Conservation (phyloP, 2,113 vertebrate species). For the Corapipo altera region DNA sequence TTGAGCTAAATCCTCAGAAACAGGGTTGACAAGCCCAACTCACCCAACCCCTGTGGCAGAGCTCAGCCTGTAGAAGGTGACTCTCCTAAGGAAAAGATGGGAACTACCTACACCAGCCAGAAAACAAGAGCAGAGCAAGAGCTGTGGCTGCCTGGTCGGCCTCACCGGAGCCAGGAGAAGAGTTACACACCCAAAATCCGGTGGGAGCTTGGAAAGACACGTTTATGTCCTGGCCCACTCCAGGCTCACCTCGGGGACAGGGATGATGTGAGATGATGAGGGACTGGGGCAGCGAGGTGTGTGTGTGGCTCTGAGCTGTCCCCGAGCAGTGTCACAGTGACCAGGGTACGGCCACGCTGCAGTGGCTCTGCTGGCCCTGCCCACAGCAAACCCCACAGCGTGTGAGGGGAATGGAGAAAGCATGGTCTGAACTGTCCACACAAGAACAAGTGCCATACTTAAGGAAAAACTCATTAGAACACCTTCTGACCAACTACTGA, state of each 20-base stretch:
- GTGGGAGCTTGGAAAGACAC: background rate
- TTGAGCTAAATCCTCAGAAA: background rate
- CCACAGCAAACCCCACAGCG: background rate
- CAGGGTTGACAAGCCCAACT: background rate
- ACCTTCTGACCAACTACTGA: background rate
- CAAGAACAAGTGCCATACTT: background rate
- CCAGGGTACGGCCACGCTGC: background rate
- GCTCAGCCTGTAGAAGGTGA: background rate
- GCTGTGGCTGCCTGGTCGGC: fast-evolving
- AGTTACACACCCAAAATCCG: background rate
- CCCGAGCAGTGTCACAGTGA: fast-evolving
- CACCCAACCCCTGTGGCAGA: background rate
- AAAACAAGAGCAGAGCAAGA: background rate
- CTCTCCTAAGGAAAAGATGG: background rate
- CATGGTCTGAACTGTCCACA: background rate
- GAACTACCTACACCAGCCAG: background rate
- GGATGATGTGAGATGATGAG: fast-evolving
- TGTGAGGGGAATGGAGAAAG: background rate
- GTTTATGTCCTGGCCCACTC: background rate
- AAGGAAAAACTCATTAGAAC: background rate
- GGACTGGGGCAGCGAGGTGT: background rate
- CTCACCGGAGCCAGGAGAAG: background rate
- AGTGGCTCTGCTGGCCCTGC: background rate
- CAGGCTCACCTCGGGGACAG: fast-evolving
- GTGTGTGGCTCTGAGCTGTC: background rate